Base-by-base conservation (phyloP, 64 coral and sea anemone genomes). In the Porites australiensis region DNA sequence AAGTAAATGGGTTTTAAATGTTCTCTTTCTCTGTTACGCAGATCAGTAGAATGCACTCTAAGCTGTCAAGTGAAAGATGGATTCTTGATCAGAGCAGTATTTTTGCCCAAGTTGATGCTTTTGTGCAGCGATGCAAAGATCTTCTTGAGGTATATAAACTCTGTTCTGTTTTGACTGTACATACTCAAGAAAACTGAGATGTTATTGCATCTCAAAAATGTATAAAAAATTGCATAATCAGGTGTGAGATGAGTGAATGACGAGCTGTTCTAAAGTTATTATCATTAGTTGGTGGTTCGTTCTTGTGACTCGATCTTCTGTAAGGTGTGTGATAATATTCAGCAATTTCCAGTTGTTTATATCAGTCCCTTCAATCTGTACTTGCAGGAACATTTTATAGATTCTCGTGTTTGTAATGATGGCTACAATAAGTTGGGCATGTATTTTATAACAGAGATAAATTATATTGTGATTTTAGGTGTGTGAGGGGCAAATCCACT, bases 41-140 rank as follows among this genome's bases (percentile, higher is more conserved):
- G 97, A 96, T 96, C 58, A 96, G 97, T 79, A 88, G 77, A 91
- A 90, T 98, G 77, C 97, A 98, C 74, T 72, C 91, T 15, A 98
- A 82, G 82, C 66, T 93, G 44, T 98, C 97, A 70, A 86, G 62
- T 64, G 79, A 84, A 43, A 88, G 60, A 22, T 98, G 97, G 97
- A 79, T 98, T 79, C 91, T 98, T 68, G 97, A 98, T 50, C 94
- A 98, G 87, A 98, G 91, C 72, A 98, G 97, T 44, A 98, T 98
- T 50, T 98, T 98, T 98, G 97, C 97, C 1, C 97, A 98, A 94
- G 88, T 98, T 77, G 97, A 98, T 96, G 97, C 97, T 15, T 98
- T 98, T 91, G 94, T 98, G 43, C 97, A 98, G 54, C 80, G 97
- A 69, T 98, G 97, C 70, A 98, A 96, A 89, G 97, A 98, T 70